Conservation (phyloP, 2,113 vertebrate species). For the Apodemus speciosus region DNA sequence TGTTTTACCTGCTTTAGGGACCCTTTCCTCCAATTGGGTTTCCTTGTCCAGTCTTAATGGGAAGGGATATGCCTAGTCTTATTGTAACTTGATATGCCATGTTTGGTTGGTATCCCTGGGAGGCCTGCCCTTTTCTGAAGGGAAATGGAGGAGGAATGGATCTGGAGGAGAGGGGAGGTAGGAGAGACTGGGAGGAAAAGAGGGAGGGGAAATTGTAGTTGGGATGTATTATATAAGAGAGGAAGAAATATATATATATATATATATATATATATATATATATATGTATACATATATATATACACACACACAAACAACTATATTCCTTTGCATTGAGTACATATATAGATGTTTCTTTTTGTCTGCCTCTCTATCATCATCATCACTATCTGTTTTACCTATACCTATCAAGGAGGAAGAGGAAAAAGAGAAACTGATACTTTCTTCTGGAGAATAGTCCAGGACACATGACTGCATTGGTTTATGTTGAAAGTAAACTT, state of each 20-base stretch:
- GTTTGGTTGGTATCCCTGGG: background rate
- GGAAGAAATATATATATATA: background rate
- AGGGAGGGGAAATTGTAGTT: background rate
- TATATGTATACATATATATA: too few relatives aligned
- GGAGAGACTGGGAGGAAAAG: background rate
- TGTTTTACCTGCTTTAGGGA: background rate
- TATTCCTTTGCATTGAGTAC: background rate
- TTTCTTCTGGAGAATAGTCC: conserved; percentile 21
- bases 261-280: too few relatives aligned
- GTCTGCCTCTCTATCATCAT: background rate
- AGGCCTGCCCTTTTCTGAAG: background rate
- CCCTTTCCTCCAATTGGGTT: background rate
- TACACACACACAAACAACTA: background rate
- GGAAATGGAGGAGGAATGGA: background rate
- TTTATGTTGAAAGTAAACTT: conserved; percentile 43
- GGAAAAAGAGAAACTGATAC: background rate
- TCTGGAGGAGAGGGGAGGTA: background rate
- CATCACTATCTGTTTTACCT: background rate
- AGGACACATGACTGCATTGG: background rate
- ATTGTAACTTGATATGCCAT: background rate
- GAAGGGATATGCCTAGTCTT: background rate
- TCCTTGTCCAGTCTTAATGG: background rate
- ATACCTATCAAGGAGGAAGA: background rate
- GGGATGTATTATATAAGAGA: background rate
- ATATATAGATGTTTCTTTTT: background rate